Conservation (phyloP, 2,113 vertebrate species). For the Chroicocephalus ridibundus region DNA sequence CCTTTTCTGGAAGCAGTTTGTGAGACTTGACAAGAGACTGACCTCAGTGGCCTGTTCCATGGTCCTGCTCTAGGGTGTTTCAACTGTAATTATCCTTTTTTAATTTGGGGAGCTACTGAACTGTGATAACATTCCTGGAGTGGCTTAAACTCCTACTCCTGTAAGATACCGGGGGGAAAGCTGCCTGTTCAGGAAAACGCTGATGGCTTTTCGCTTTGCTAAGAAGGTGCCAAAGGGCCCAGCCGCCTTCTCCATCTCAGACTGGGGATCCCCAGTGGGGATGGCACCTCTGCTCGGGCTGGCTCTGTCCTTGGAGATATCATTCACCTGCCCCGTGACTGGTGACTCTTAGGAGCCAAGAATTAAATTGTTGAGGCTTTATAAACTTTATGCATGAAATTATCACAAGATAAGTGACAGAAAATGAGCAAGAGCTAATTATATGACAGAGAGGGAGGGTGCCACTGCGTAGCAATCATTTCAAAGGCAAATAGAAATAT, state of each 20-base stretch:
- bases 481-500: conserved; percentile 24
- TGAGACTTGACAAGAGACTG: background rate
- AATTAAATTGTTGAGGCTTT: background rate
- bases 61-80: background rate
- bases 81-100: background rate
- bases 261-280: background rate
- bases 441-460: background rate
- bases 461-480: background rate
- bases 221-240: background rate
- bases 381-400: background rate
- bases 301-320: background rate
- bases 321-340: background rate
- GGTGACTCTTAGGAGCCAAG: background rate
- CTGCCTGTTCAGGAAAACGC: background rate
- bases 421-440: conserved; percentile 32
- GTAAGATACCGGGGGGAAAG: background rate
- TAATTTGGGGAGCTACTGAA: background rate
- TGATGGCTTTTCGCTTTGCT: background rate
- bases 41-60: background rate
- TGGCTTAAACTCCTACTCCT: background rate
- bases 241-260: background rate
- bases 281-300: background rate
- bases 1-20: background rate
- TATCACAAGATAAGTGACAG: background rate
- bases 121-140: background rate